Evolutionary conservation across 2,113 vertebrate genomes (phyloP).

Genomic region (Paradoxurus hermaphroditus): DNA sequence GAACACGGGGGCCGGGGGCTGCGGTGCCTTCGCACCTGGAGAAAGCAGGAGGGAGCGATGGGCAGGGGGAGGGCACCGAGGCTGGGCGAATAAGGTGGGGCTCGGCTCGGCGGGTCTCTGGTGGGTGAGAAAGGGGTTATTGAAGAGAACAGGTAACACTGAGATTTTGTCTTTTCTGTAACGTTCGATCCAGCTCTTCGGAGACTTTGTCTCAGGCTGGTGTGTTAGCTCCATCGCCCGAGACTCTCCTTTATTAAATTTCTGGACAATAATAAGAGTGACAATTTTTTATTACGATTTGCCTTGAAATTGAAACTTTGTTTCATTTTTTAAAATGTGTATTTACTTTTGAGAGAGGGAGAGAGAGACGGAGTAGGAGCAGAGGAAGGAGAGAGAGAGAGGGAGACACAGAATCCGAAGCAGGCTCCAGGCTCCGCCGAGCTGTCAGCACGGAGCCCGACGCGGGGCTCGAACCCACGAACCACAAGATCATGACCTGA

Average conservation of each 20-base stretch:
- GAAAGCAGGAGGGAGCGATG: accelerated
- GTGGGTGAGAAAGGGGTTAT: no score
- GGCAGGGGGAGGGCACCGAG: accelerated
- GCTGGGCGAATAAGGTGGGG: accelerated
- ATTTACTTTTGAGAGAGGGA: no score
- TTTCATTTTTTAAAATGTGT: no score
- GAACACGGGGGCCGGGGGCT: background rate
- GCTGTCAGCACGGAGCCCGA: no score
- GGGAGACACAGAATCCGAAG: no score
- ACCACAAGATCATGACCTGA: no score
- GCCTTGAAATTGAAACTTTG: background rate
- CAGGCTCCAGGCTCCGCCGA: no score
- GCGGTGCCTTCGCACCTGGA: accelerated
- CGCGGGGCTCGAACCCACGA: accelerated
- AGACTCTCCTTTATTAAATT: background rate
- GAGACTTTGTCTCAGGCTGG: background rate
- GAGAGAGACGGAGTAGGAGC: no score
- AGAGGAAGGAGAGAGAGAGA: no score
- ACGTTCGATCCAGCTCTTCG: no score
- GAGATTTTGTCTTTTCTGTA: background rate
- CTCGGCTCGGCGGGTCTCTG: accelerated
- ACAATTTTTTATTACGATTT: background rate
- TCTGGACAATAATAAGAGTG: background rate
- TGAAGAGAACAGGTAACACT: accelerated
- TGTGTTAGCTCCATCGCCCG: background rate